Conservation (phyloP, 2,888 invertebrate species). For the Macropis europaea region DNA sequence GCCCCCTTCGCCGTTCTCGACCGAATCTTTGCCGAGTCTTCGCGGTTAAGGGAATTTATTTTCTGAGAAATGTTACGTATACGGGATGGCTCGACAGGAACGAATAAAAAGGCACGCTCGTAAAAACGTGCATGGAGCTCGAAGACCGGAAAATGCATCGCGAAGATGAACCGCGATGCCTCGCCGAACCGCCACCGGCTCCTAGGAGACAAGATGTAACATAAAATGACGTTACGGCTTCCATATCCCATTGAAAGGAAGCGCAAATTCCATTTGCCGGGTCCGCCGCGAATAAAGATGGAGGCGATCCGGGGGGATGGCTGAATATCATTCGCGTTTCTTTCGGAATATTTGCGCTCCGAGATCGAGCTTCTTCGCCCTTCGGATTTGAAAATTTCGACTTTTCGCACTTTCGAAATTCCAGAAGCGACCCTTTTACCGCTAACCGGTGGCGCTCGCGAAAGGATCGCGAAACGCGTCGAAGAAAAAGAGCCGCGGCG, state of each 20-base stretch:
- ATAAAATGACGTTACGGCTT: conserved; percentile 49
- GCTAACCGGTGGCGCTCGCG: no score
- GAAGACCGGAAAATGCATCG: conserved; percentile 43
- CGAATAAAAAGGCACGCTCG: not conserved
- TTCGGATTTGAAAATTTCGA: no score
- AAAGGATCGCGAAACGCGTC: not conserved
- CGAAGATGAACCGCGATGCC: conserved; percentile 26
- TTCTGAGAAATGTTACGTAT: no score
- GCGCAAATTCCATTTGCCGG: conserved; percentile 46
- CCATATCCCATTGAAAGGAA: conserved; percentile 43
- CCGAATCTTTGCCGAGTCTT: no score
- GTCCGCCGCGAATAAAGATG: conserved; percentile 24
- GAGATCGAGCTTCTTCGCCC: no score
- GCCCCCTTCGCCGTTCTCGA: no score
- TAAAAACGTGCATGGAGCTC: conserved; percentile 9
- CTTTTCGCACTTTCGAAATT: no score
- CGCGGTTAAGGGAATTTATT: no score
- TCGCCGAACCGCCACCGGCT: conserved; percentile 11
- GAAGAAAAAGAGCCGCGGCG: not conserved
- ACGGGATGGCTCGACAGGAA: no score
- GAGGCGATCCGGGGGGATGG: conserved; percentile 17
- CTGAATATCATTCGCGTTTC: conserved; percentile 7
- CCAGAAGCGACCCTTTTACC: no score
- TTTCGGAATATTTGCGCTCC: conserved; percentile 19
- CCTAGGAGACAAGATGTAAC: conserved; percentile 39